Base-by-base conservation (phyloP, 30 jellyfish, hydroid and myxozoan species). In the Aurelia aurita complex sp. Pacific region DNA sequence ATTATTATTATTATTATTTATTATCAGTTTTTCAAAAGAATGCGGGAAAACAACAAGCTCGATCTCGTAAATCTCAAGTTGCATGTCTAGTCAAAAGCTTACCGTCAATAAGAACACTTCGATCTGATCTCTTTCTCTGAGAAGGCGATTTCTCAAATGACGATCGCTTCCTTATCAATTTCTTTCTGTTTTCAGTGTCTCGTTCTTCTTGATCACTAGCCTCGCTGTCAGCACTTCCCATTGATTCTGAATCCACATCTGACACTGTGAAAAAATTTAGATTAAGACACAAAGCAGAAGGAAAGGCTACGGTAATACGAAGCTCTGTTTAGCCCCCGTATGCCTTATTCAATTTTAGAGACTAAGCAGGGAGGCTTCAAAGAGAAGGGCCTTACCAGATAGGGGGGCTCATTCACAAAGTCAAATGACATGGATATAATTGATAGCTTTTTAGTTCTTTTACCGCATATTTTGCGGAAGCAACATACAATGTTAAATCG, bases 181-280 rank as follows among this genome's bases (percentile, higher is more conserved):
- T 71, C 42, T 23, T 55, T 7, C 90, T 86, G 57, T 46, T 46
- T 43, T 67, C 70, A 3, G 54, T 11, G 35, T 82, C 83, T 42
- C 51, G 69, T 23, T 64, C 34, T 4, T 81, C 82, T 23, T 74
- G 68, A 35, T 79, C 89, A 35, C 80, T 64, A 7, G 85, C 80
- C 50, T 88, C 96, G 64, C 80, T 66, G 23, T 78, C 95, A 13
- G 87, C 91, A 42, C 84, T 67, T 35, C 40, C 94, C 12, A 46
- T 87, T 3, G 95, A 75, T 53, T 90, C 97, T 2, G 87, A 52
- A 51, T 83, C 95, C 10, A 88, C 94, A 76, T 89, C 97, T 65
- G 83, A 80, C 14, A 16, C 29, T 51, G 23, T 9, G 2, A 46
- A 9, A 9, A 46, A 9, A 43, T 6, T 1, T 11, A n/a, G 50